Evolutionary conservation across 1,140 invertebrate species (phyloP).

Genomic region (Frieseomelitta varia): DNA sequence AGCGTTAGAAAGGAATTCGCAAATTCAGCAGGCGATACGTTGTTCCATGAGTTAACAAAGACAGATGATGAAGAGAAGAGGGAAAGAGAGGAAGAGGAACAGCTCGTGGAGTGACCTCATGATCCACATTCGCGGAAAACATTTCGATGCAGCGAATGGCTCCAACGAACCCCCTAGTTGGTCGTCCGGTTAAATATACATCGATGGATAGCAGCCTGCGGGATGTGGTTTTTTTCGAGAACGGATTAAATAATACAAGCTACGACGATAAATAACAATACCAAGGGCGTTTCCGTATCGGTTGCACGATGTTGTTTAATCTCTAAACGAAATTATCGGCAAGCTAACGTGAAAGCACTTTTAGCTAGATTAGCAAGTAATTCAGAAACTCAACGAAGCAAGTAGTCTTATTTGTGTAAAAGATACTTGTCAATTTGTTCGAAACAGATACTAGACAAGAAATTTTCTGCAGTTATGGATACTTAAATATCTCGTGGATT

Average conservation of each 20-base stretch:
- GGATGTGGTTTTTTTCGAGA: slow-evolving; percentile 21
- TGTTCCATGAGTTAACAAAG: background rate
- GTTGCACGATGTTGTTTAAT: background rate
- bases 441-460: too few species aligned
- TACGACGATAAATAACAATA: slow-evolving; percentile 54
- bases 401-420: too few species aligned
- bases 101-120: background rate
- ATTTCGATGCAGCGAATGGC: background rate
- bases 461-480: too few species aligned
- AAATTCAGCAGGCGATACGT: background rate
- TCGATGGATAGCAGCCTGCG: background rate
- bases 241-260: slow-evolving; percentile 31
- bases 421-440: too few species aligned
- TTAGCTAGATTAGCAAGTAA: too few species aligned
- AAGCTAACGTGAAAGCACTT: too few species aligned
- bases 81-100: background rate
- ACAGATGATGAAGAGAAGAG: background rate
- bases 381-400: too few species aligned
- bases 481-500: too few species aligned
- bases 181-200: slow-evolving; percentile 29
- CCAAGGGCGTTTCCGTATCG: slow-evolving; percentile 8
- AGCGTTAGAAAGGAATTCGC: background rate
- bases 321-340: background rate
- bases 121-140: slow-evolving; percentile 9
- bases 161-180: background rate